Conservation (phyloP, 2,888 invertebrate genomes). For the Chymomyza procnemis region DNA sequence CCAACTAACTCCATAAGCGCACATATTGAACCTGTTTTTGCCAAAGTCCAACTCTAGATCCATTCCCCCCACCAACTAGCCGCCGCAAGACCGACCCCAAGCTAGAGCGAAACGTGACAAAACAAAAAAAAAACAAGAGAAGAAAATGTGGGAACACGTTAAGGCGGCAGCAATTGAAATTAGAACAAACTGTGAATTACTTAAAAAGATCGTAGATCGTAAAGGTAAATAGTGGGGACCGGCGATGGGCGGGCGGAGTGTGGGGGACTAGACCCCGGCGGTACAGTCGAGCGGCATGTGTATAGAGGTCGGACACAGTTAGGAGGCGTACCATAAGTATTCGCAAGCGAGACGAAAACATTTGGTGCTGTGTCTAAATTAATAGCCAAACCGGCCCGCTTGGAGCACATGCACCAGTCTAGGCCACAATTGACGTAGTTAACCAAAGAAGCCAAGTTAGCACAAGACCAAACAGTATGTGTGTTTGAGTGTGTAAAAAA, state of each 20-base stretch:
- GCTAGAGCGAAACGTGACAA: conserved; percentile 62
- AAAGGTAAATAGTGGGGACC: neutral
- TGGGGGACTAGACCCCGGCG: neutral
- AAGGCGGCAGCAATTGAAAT: conserved; percentile 55
- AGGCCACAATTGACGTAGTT: neutral
- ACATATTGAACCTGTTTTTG: conserved; percentile 41
- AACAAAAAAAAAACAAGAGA: conserved; percentile 39
- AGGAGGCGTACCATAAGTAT: conserved; percentile 26
- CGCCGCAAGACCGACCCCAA: neutral
- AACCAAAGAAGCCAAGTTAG: neutral
- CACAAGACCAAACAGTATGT: neutral
- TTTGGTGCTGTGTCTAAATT: conserved; percentile 10
- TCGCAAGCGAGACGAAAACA: conserved; percentile 18
- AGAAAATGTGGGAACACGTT: conserved; percentile 67
- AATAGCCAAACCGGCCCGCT: conserved; percentile 21
- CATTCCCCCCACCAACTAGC: neutral
- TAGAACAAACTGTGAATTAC: conserved; percentile 68
- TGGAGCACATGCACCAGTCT: neutral
- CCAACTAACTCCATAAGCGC: neutral
- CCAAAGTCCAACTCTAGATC: neutral
- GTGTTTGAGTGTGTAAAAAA: neutral
- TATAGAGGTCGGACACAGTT: conserved; percentile 42
- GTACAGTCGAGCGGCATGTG: neutral
- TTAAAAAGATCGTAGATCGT: conserved; percentile 22
- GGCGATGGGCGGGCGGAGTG: no score